Base-by-base conservation (phyloP, 2,888 invertebrate species). In the Cryptus armator region DNA sequence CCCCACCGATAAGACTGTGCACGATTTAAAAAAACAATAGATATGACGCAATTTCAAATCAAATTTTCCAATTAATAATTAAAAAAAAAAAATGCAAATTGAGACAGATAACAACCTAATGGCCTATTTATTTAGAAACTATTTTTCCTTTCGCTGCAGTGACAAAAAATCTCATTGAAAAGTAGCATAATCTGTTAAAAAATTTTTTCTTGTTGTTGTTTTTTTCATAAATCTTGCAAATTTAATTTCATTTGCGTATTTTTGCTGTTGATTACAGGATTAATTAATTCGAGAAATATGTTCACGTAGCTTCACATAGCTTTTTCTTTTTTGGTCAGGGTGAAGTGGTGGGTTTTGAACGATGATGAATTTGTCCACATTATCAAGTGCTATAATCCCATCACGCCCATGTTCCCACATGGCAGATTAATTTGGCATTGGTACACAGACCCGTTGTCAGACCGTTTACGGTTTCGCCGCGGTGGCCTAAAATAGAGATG, bases 401-500 rank as follows among this genome's bases (percentile, higher is more conserved):
- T 37, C 37, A 32, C 64, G 37, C 16, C n/a, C 64, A 37, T 10
- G 64, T n/a, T 43, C 16, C n/a, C 7, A 10, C 37, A 16, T 16
- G n/a, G 16, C 66, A 7, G 43, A 66, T 66, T 66, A 66, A 66
- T 66, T 43, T 66, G 66, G 66, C 43, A 66, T 46, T 16, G 48
- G 51, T 16, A 53, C 12, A 76, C 16, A 37, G 44, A 48, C 51
- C 70, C 12, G 70, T 81, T 71, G 46, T 67, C 72, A 51, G 46
- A 44, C 71, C 81, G 79, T 85, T 79, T 78, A 84, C 68, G 74
- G 84, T 66, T 24, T 74, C 29, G 66, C 43, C 71, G 44, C 74
- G 56, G 72, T 59, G 84, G 81, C 87, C 88, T 88, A 88, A 90
- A 90, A 88, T 88, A 90, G 89, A 90, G 88, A 87, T 88, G 86